Percentiles rank a stretch among this genome's conserved stretches.
phyloP scores from a whole-genome alignment of 2,888 invertebrate genomes.

The Leptopilina myrica region DNA sequence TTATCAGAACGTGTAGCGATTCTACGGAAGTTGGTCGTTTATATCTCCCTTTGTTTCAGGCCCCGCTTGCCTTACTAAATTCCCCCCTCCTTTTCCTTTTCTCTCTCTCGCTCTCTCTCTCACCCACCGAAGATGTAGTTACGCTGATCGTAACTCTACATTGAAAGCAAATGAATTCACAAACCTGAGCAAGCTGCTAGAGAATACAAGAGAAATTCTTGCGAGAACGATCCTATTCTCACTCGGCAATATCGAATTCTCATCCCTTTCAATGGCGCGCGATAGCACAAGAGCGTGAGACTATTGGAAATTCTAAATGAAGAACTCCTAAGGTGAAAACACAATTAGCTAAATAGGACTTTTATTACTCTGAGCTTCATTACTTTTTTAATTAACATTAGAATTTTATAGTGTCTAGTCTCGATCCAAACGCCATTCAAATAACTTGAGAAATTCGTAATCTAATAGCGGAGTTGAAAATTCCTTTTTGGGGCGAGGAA shows the following conservation, averaged over 20 bases:
- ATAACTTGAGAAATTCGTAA: neutral
- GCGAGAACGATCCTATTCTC: slow-evolving; percentile 39
- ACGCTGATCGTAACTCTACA: slow-evolving; percentile 37
- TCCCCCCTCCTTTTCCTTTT: neutral
- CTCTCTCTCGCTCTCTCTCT: neutral
- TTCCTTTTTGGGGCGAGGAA: too few relatives aligned
- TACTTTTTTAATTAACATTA: slow-evolving; percentile 34
- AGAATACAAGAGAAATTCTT: slow-evolving; percentile 39
- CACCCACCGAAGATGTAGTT: slow-evolving; percentile 14
- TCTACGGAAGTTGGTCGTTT: slow-evolving; percentile 26
- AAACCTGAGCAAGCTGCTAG: slow-evolving; percentile 34
- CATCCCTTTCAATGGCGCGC: slow-evolving; percentile 23
- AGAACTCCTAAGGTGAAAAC: slow-evolving; percentile 39
- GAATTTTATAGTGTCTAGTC: slow-evolving; percentile 26
- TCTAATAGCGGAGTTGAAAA: too few relatives aligned
- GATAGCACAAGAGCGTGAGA: slow-evolving; percentile 38
- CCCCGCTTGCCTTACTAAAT: neutral
- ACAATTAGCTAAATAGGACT: slow-evolving; percentile 38
- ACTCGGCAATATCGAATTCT: slow-evolving; percentile 34
- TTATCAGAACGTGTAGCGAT: slow-evolving; percentile 19
- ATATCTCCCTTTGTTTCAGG: neutral
- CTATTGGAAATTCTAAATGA: slow-evolving; percentile 40
- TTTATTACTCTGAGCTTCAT: slow-evolving; percentile 7
- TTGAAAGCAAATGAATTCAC: slow-evolving; percentile 40
- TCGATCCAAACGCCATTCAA: neutral